A percentile compares a stretch with the other conserved stretches of the same genome.
phyloP scores from a whole-genome alignment of 1,140 invertebrate genomes.

The Lineus longissimus region DNA sequence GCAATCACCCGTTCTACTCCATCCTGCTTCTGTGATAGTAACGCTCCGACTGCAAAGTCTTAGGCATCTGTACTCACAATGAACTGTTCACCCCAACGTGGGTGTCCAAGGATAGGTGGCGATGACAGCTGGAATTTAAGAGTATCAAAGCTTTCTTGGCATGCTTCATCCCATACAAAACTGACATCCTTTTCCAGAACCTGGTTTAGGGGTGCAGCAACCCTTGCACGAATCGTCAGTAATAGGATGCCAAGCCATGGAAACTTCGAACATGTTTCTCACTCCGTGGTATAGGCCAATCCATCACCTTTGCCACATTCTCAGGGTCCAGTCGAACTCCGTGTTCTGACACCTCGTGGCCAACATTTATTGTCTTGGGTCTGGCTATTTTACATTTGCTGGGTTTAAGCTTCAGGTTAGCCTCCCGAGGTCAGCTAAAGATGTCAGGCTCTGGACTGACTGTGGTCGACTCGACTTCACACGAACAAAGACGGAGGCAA shows the following conservation, averaged over 20 bases:
- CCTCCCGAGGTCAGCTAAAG: not conserved
- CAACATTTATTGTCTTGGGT: not conserved
- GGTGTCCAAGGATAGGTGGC: not conserved
- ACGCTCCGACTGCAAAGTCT: conserved; percentile 29
- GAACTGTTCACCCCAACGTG: conserved; percentile 16
- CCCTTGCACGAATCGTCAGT: conserved; percentile 22
- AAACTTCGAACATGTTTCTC: conserved; percentile 11
- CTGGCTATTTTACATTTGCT: not conserved
- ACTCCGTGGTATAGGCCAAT: conserved; percentile 9
- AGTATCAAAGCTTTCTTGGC: not conserved
- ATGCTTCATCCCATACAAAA: not conserved
- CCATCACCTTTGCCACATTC: not conserved
- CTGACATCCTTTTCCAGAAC: not conserved
- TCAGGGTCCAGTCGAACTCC: not conserved
- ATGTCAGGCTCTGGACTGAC: no score
- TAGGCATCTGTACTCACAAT: conserved; percentile 34
- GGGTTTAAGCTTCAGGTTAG: not conserved
- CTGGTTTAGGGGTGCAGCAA: conserved; percentile 22
- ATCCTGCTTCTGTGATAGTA: conserved; percentile 33
- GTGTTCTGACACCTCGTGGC: not conserved
- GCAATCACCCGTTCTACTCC: conserved; percentile 27
- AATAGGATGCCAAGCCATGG: conserved; percentile 22
- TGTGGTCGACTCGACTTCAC: no score
- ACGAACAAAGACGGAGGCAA: no score
- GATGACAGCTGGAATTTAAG: not conserved